Base-by-base conservation (phyloP, 2,113 vertebrate species). In the Percina caprodes region DNA sequence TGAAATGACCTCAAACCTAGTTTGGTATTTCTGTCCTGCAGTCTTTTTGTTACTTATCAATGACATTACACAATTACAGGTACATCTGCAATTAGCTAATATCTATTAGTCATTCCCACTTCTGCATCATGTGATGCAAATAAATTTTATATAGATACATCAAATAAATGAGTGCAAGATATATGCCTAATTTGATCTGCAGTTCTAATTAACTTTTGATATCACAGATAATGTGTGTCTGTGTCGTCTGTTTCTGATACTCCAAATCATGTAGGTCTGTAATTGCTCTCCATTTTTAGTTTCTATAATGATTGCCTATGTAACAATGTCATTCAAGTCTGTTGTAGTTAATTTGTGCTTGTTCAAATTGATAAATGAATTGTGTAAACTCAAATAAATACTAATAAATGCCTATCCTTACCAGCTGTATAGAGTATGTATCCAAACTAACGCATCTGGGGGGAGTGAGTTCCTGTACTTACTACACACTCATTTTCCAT, bases 401-500 rank as follows among this genome's bases (percentile, higher is more conserved):
- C 54, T 14, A 6, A 49, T 51, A 65, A 58, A 56, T 33, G 14
- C 9, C 8, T 42, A 3, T 48, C 9, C 14, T 55, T 12, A 61
- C 15, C 16, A 72, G 23, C 39, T 77, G 24, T 21, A 30, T 18
- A 63, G 61, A 66, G 45, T 23, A 58, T 55, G 11, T 35, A 59
- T 61, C n/a, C 23, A 23, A 54, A 30, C 9, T 21, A 39, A 77
- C 49, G 49, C 33, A 65, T 45, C 42, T 69, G 52, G 42, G 12
- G 39, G 72, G 60, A 51, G 60, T 23, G 60, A 69, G 74, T 74
- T 70, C 74, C 56, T 82, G 15, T n/a, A 18, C 42, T 48, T 75
- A 66, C 46, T 8, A 54, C 49, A 48, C 45, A 69, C 68, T 58
- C 69, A 45, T 74, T 76, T 74, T 24, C 11, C 18, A 39, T n/a